Evolutionary conservation across 2,888 invertebrate species (phyloP), one percentile per base, ranked within the genome.

Genomic region (Plutella xylostella): DNA sequence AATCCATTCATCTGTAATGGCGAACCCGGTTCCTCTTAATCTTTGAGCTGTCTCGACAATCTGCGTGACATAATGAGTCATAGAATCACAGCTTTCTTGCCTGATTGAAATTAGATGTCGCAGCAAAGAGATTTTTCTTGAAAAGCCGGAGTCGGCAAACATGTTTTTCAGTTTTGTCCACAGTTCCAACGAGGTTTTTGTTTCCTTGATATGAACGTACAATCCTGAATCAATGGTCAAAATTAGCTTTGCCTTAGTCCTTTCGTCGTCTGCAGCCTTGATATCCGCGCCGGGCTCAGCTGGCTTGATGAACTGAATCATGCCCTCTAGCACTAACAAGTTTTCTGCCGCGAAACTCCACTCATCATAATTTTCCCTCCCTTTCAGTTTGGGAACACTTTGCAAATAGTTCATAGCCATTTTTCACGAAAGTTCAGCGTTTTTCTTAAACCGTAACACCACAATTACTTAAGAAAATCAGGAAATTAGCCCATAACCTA

Each of bases 201-300:
- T 47, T 12, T 58, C 47, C 40, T 54, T 56, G 34, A 56, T 48
- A 44, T 61, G 58, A 11, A 55, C 47, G 45, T 50, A 60, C 11
- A 58, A 44, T 12, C 51, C 49, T 12, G 42, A 28, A 42, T 59
- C 55, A 21, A 60, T 53, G 2, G 56, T 54, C 25, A 59, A 47
- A 18, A 57, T 48, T 7, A 59, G 22, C 45, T 58, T 59, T n/a
- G 55, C 55, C 46, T 50, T 57, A 3, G 57, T 53, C 45, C 60
- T 55, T 2, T 42, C 45, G 31, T 51, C 52, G 28, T 35, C 49
- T 9, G 28, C 43, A 1, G 21, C 31, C 2, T 19, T 11, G 2
- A 9, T 9, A 22, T 11, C 40, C 39, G 25, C n/a, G 14, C 14
- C 38, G n/a, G 18, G 18, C n/a, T n/a, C n/a, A 7, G 4, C 28